Conservation (phyloP, 2,888 invertebrate species). For the Tupiocoris notatus region DNA sequence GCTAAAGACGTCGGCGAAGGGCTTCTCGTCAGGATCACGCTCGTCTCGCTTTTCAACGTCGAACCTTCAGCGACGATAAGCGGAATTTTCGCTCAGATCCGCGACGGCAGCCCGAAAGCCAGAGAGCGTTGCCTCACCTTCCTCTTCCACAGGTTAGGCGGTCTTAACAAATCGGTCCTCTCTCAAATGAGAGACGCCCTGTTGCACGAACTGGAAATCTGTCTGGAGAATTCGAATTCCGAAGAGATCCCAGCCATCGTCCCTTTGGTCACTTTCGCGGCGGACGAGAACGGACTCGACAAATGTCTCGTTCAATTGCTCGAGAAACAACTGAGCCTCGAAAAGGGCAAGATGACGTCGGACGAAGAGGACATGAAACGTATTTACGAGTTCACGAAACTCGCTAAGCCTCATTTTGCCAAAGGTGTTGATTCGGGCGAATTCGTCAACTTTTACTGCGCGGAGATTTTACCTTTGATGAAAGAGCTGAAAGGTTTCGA, state of each 20-base stretch:
- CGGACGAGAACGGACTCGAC: conserved; percentile 63
- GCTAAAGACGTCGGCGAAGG: conserved; percentile 56
- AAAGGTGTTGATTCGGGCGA: conserved; percentile 27
- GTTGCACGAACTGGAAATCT: conserved; percentile 4
- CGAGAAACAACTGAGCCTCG: conserved; percentile 81
- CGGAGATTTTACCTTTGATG: conserved; percentile 1
- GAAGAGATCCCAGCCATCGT: conserved; percentile 16
- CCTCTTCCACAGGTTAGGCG: conserved; percentile 11
- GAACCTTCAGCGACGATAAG: conserved; percentile 57
- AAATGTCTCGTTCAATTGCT: conserved; percentile 81
- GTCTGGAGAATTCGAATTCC: conserved; percentile 30
- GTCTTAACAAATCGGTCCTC: conserved; percentile 23
- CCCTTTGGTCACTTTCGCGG: conserved; percentile 2
- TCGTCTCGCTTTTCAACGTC: conserved; percentile 73
- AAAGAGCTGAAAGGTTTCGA: conserved; percentile 22
- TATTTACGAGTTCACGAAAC: conserved; percentile 54
- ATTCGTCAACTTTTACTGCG: conserved; percentile 22
- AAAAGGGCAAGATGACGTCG: conserved; percentile 59
- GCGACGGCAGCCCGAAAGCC: conserved; percentile 16
- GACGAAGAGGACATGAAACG: conserved; percentile 64
- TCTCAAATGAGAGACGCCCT: conserved; percentile 17
- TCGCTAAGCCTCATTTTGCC: conserved; percentile 26
- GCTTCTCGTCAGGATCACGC: conserved; percentile 82
- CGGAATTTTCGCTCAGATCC: conserved; percentile 29
- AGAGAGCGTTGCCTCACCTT: conserved; percentile 24